Base-by-base conservation (phyloP, 1,140 invertebrate species). In the Anastrepha obliqua region DNA sequence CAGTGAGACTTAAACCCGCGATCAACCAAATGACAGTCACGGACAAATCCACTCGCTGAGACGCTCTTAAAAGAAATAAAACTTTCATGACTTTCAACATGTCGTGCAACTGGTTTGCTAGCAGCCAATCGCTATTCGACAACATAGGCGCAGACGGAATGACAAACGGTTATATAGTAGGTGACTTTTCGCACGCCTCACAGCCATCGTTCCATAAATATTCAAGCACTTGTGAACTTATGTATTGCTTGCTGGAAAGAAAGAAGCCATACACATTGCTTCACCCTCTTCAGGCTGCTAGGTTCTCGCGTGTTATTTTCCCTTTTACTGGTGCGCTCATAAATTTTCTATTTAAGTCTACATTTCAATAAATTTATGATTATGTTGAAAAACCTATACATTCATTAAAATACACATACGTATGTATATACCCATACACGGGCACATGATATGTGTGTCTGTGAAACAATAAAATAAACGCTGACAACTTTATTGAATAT, bases 281-380 rank as follows among this genome's bases (percentile, higher is more conserved):
- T 20, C n/a, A n/a, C 20, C 29, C 29, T 8, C 29, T 11, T 42
- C 64, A 29, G 13, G 15, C 60, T n/a, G 8, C 60, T 62, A n/a
- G 60, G 44, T 29, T 11, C 74, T 81, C 74, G 74, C 74, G 67
- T 74, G 67, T 47, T n/a, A 15, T 47, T 20, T 20, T 29, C 20
- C 6, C 44, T 81, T 81, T 81, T 81, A 55, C n/a, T 55, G 47
- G 8, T 55, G 11, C 9, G 44, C 13, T 81, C 74, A 29, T 81
- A 81, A 55, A 81, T 81, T 88, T 88, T 88, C 85, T 86, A 85
- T 88, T 88, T 44, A 86, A 88, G 87, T 88, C 85, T 86, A 55
- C 67, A 86, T 86, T 86, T 81, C 88, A 88, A 88, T 88, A 88
- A 88, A 88, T 88, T 88, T 88, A 88, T 88, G 88, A 87, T 88